phyloP scores from a whole-genome alignment of 1,140 invertebrate species.

The Bombus terrestris region DNA sequence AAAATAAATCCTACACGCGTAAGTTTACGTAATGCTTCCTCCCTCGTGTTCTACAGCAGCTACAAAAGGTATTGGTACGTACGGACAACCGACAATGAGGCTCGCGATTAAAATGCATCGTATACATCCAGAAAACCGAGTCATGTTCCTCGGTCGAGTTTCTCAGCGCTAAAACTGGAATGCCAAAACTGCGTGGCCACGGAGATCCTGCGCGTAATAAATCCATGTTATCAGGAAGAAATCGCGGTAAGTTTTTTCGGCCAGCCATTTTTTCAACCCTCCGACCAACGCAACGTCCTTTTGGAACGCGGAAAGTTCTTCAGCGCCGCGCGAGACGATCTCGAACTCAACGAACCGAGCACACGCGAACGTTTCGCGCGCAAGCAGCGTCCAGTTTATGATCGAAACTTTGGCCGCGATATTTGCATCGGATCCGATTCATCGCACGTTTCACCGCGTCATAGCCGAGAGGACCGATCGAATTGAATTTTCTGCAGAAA shows the following conservation, averaged over 20 bases:
- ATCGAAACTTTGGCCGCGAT: constrained; percentile 6
- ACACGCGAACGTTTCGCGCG: background rate
- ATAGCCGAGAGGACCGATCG: background rate
- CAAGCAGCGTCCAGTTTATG: background rate
- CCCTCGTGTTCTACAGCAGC: background rate
- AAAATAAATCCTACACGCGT: background rate
- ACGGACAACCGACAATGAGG: background rate
- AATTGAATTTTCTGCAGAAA: no score
- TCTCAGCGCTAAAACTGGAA: background rate
- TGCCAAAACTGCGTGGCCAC: constrained; percentile 5
- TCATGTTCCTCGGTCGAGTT: background rate
- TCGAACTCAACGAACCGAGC: background rate
- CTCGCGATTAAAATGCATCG: background rate
- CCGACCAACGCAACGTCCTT: background rate
- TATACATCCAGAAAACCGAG: background rate
- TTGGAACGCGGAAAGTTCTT: constrained; percentile 26
- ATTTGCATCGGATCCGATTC: background rate
- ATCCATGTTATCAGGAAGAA: constrained; percentile 28
- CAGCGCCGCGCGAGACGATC: background rate
- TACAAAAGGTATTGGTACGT: background rate
- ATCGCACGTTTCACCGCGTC: background rate
- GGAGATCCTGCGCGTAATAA: background rate
- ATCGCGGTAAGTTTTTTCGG: background rate
- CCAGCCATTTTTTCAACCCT: background rate
- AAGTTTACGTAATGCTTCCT: background rate